Base-by-base conservation (phyloP, 1,140 invertebrate genomes). In the Sitophilus oryzae region DNA sequence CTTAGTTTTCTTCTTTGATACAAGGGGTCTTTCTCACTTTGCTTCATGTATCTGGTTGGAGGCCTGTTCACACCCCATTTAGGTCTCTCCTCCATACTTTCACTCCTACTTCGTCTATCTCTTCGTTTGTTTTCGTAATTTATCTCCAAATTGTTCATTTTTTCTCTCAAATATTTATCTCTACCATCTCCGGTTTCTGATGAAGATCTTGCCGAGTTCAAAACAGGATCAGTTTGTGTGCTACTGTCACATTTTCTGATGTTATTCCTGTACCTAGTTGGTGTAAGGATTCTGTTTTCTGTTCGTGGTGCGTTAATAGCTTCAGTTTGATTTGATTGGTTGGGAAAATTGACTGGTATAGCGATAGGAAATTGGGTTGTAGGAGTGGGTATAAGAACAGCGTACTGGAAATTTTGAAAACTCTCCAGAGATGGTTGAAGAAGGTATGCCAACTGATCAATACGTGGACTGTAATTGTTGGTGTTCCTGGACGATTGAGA, bases 1-100 rank as follows among this genome's bases (percentile, higher is more conserved):
- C 81, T 72, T 45, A 82, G 64, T 71, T 82, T 81, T 60, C 83
- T 63, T 59, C 82, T 77, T 70, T 82, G 80, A 66, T 86, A 86
- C 66, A 84, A 79, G 15, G 82, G 82, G 72, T 87, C 84, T 65
- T 86, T 85, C 66, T 86, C 85, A 60, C 84, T 86, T 71, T 87
- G 84, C 56, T 86, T 87, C 58, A 85, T 75, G 64, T 86, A 88
- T 57, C 84, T 79, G 9, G 80, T 85, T 23, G 78, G 81, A 44
- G 83, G 83, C 60, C 81, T 77, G 62, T 82, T 83, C 0, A 78
- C 80, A 19, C 81, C 81, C 82, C 82, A 84, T 64, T 83, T 82
- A 0, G 82, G 82, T 50, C 80, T 73, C 58, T 75, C 81, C 63
- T 78, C 77, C 45, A 77, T 70, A 60, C 76, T 75, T 62, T 77